Base-by-base conservation (phyloP, 2,888 invertebrate species). In the Lasioglossum vierecki region DNA sequence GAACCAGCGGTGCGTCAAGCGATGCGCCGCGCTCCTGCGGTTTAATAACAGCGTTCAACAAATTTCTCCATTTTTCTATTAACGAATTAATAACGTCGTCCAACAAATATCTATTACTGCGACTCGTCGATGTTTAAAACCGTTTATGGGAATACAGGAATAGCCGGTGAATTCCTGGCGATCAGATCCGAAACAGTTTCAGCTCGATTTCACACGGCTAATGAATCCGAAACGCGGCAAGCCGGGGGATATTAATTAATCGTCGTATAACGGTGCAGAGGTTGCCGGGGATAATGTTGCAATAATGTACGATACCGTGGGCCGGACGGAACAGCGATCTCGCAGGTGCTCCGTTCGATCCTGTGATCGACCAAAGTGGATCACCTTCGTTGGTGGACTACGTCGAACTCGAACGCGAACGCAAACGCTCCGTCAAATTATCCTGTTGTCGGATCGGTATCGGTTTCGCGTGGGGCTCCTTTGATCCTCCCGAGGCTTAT, bases 331-430 rank as follows among this genome's bases (percentile, higher is more conserved):
- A 15, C n/a, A 46, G n/a, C n/a, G 75, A 39, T 68, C 30, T 30
- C 72, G 66, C 84, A 63, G 66, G 39, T 71, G 75, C 30, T 63
- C 57, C n/a, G 60, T 63, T 9, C n/a, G 26, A 22, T 22, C 44
- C 22, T 30, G n/a, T 8, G 68, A 82, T 78, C 77, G 57, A 75
- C 82, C 80, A 83, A 90, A 90, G 87, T 88, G 80, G 85, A 90
- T 88, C 85, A 87, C 79, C 79, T 88, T 88, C 84, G 82, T 76
- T 2, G 63, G 39, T 30, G 30, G 53, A 44, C 71, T 4, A 57
- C 63, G 30, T 30, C 60, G 60, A 13, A 63, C 13, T 6, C 41
- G 41, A 44, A 44, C 44, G 11, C n/a, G n/a, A 57, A 57, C 60
- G 60, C 26, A 46, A 71, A 66, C 49, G 26, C 60, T 11, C 63